Conservation (phyloP, 2,888 invertebrate species). For the Trichogramma evanescens region DNA sequence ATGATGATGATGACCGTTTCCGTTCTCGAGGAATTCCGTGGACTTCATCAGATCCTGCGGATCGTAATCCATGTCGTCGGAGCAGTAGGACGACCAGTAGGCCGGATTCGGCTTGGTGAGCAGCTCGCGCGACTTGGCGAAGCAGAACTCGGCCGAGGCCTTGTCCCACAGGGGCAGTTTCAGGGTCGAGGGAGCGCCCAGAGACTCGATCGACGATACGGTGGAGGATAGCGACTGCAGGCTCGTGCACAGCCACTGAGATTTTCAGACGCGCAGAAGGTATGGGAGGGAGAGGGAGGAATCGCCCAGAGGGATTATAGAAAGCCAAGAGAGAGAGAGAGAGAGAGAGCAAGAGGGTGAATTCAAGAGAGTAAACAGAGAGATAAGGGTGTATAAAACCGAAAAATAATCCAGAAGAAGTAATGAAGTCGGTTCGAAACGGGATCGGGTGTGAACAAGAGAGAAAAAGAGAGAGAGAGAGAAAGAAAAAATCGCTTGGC, state of each 20-base stretch:
- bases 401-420: background rate
- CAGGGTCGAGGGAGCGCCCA: constrained; percentile 46
- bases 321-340: constrained; percentile 3
- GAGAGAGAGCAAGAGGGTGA: background rate
- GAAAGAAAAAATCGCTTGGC: background rate
- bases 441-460: background rate
- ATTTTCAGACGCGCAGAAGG: background rate
- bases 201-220: constrained; percentile 48
- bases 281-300: background rate
- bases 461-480: background rate
- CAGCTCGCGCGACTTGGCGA: constrained; percentile 64
- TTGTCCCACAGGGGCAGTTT: constrained; percentile 64
- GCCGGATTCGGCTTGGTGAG: constrained; percentile 53
- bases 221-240: constrained; percentile 47
- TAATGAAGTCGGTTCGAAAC: background rate
- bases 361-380: background rate
- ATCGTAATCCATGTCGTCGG: constrained; percentile 40
- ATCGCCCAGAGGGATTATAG: constrained; percentile 16
- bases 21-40: constrained; percentile 39
- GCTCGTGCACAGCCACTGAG: constrained; percentile 47
- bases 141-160: constrained; percentile 67
- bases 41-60: constrained; percentile 39
- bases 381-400: background rate
- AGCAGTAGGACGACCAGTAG: constrained; percentile 37
- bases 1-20: constrained; percentile 26